Conservation (phyloP, 2,113 vertebrate genomes). For the Rynchops niger region DNA sequence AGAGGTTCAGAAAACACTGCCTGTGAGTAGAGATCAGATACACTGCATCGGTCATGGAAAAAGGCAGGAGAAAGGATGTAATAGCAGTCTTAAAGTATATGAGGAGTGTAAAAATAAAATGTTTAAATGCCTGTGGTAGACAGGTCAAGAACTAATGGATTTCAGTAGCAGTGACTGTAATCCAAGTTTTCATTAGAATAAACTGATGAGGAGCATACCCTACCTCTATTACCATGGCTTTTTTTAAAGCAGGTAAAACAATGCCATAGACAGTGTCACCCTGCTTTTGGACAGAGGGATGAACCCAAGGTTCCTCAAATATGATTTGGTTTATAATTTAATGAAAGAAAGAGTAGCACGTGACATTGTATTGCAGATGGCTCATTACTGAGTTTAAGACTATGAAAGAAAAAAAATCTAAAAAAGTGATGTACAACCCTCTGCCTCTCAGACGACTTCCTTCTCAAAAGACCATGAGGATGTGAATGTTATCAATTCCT, state of each 20-base stretch:
- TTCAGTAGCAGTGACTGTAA: neutral
- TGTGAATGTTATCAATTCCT: constrained; percentile 30
- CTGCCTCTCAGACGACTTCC: neutral
- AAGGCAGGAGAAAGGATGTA: neutral
- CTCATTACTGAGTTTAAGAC: neutral
- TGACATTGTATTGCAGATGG: neutral
- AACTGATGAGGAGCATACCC: neutral
- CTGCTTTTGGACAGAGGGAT: neutral
- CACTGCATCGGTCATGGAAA: neutral
- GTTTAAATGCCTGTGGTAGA: neutral
- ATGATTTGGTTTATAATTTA: neutral
- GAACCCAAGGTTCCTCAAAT: neutral
- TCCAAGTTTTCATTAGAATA: neutral
- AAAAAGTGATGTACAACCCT: neutral
- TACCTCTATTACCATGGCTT: fast-evolving
- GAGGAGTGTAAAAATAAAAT: neutral
- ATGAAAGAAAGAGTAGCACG: neutral
- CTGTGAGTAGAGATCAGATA: neutral
- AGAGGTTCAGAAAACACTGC: neutral
- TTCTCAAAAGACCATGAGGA: neutral
- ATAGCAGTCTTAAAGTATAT: neutral
- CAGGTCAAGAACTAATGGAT: neutral
- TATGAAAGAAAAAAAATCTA: neutral
- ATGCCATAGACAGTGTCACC: neutral
- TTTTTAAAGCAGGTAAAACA: neutral